Evolutionary conservation across 2,888 invertebrate species (phyloP).

Genomic region (Oligia strigilis): DNA sequence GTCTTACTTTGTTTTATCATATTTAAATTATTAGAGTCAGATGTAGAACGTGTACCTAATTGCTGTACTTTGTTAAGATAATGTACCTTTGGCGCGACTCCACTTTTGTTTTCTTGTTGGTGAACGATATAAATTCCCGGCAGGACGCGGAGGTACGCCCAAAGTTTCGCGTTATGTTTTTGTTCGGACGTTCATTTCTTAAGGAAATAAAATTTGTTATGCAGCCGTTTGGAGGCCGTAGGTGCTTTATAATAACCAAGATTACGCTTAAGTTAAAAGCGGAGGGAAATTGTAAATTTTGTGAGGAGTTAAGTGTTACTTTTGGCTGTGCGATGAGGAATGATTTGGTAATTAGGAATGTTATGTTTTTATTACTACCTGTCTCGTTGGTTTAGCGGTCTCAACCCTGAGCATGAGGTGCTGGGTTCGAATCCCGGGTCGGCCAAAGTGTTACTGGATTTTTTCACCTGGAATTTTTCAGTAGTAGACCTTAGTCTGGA

Average conservation of each 20-base stretch:
- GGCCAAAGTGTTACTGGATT: neutral
- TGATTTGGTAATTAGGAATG: neutral
- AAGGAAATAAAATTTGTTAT: constrained; percentile 86
- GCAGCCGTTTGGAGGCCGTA: constrained; percentile 80
- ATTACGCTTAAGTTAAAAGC: constrained; percentile 64
- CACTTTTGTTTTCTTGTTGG: constrained; percentile 90
- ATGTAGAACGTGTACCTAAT: constrained; percentile 91
- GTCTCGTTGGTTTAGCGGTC: neutral
- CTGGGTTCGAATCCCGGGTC: neutral
- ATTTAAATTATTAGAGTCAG: constrained; percentile 91
- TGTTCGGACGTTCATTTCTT: constrained; percentile 84
- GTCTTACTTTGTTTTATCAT: constrained; percentile 90
- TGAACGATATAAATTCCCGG: constrained; percentile 88
- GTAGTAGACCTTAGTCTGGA: neutral
- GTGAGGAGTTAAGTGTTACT: constrained; percentile 45
- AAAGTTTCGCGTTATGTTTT: constrained; percentile 87
- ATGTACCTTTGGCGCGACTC: constrained; percentile 90
- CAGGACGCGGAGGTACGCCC: constrained; percentile 84
- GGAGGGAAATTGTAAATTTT: constrained; percentile 62
- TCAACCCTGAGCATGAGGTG: neutral
- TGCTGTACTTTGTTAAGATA: constrained; percentile 91
- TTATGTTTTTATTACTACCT: neutral
- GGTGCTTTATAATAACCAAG: constrained; percentile 77
- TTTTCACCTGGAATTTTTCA: neutral
- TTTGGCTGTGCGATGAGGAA: constrained; percentile 41